Evolutionary conservation across 2,888 invertebrate species (phyloP).

Genomic region (Germaria angustata): DNA sequence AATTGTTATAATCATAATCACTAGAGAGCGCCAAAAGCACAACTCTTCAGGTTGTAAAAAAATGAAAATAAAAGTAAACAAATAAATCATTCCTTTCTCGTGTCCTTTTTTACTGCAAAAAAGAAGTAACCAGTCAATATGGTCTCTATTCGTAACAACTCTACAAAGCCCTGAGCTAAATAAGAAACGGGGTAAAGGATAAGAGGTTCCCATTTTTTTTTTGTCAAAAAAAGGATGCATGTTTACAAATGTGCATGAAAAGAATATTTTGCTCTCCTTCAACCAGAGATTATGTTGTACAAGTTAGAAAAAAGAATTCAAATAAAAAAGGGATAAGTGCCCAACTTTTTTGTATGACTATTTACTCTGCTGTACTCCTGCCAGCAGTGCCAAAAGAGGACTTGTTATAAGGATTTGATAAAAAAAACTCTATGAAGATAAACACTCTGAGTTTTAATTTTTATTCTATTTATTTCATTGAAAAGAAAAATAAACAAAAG

Average conservation of each 20-base stretch:
- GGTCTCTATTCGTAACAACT: slow-evolving; percentile 28
- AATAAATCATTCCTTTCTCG: slow-evolving; percentile 39
- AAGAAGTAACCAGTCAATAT: slow-evolving; percentile 46
- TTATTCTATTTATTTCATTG: slow-evolving; percentile 28
- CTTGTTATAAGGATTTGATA: neutral
- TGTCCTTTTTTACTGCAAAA: neutral
- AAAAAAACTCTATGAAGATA: slow-evolving; percentile 18
- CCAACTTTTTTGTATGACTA: slow-evolving; percentile 34
- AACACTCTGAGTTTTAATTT: slow-evolving; percentile 39
- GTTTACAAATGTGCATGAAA: slow-evolving; percentile 16
- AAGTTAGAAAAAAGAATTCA: neutral
- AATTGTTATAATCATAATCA: slow-evolving; percentile 50
- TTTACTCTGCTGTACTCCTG: slow-evolving; percentile 42
- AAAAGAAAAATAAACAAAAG: slow-evolving; percentile 47
- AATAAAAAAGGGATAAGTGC: slow-evolving; percentile 53
- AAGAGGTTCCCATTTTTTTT: slow-evolving; percentile 16
- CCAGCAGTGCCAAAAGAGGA: slow-evolving; percentile 22
- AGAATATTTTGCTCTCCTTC: slow-evolving; percentile 25
- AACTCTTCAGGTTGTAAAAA: slow-evolving; percentile 43
- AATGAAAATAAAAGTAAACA: slow-evolving; percentile 14
- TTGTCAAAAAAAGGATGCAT: slow-evolving; percentile 9
- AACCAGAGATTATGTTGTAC: slow-evolving; percentile 38
- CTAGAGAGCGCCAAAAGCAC: slow-evolving; percentile 57
- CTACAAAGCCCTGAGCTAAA: slow-evolving; percentile 38
- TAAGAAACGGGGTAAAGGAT: slow-evolving; percentile 48